Conservation (phyloP, 2,888 invertebrate species). For the Stenoptilia bipunctidactyla region DNA sequence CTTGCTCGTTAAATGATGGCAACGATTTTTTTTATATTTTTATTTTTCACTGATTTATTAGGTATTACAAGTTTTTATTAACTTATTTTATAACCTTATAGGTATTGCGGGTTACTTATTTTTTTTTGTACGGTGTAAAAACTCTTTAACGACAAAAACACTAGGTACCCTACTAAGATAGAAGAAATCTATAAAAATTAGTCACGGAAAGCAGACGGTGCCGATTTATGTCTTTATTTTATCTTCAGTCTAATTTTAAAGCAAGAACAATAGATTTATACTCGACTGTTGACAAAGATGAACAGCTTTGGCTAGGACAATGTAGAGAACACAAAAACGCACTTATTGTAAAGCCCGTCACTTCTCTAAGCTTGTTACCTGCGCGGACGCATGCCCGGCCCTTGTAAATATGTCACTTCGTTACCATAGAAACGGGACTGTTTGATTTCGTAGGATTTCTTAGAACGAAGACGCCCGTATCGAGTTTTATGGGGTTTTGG, state of each 20-base stretch:
- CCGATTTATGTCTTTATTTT: constrained; percentile 12
- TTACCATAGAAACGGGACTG: constrained; percentile 27
- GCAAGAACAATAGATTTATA: constrained; percentile 56
- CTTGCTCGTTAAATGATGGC: constrained; percentile 5
- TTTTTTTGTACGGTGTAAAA: too few relatives aligned
- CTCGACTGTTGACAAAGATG: constrained; percentile 49
- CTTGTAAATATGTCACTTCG: constrained; percentile 50
- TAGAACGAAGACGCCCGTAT: constrained; percentile 5
- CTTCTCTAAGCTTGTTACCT: constrained; percentile 47
- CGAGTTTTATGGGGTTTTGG: too few relatives aligned
- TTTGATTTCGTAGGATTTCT: constrained; percentile 8
- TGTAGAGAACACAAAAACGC: constrained; percentile 38
- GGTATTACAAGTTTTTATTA: too few relatives aligned
- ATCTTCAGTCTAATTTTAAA: constrained; percentile 60
- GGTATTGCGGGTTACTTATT: too few relatives aligned
- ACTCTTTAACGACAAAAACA: too few relatives aligned
- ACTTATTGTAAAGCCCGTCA: constrained; percentile 35
- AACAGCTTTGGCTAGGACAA: constrained; percentile 46
- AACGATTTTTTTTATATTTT: too few relatives aligned
- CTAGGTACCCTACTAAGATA: too few relatives aligned
- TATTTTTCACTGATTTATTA: too few relatives aligned
- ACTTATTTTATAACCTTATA: too few relatives aligned
- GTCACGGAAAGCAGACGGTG: constrained; percentile 8
- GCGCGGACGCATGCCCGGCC: constrained; percentile 37
- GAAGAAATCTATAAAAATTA: too few relatives aligned